These are phyloP conservation scores for Halictus rubicundus DNA, from an alignment of 1,140 invertebrate species.

Conservation along the genomic window DNA sequence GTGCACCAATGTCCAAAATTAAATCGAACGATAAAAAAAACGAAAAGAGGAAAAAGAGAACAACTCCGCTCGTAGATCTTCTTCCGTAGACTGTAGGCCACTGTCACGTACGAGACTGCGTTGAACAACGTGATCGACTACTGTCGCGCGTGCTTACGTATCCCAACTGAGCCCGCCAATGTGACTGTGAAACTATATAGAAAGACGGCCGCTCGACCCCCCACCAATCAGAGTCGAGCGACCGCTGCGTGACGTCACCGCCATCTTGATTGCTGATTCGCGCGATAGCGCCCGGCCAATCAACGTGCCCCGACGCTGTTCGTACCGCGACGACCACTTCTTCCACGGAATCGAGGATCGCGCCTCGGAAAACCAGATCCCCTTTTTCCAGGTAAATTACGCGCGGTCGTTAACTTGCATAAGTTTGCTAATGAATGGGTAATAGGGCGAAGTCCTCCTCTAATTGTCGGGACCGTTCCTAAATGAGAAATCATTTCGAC, in stretches of 20 bases:
- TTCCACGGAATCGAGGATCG: slow-evolving; percentile 45
- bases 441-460: slow-evolving; percentile 24
- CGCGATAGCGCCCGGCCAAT: slow-evolving; percentile 65
- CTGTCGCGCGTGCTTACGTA: slow-evolving; percentile 32
- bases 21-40: background rate
- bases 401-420: slow-evolving; percentile 38
- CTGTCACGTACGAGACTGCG: slow-evolving; percentile 40
- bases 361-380: slow-evolving; percentile 47
- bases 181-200: slow-evolving; percentile 72
- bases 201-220: slow-evolving; percentile 40
- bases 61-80: background rate
- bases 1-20: background rate
- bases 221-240: slow-evolving; percentile 29
- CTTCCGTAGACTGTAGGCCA: background rate
- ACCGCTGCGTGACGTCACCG: slow-evolving; percentile 65
- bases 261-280: slow-evolving; percentile 70
- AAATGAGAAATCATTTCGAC: background rate
- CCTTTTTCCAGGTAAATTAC: slow-evolving; percentile 60
- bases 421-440: slow-evolving; percentile 8
- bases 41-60: background rate
- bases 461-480: background rate
- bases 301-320: slow-evolving; percentile 38
- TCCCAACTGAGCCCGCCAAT: slow-evolving; percentile 70
- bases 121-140: background rate
- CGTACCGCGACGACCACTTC: slow-evolving; percentile 31